Evolutionary conservation across 2,888 invertebrate species (phyloP), one percentile per base, ranked within the genome.

Genomic region (Leucoptera coffeella): DNA sequence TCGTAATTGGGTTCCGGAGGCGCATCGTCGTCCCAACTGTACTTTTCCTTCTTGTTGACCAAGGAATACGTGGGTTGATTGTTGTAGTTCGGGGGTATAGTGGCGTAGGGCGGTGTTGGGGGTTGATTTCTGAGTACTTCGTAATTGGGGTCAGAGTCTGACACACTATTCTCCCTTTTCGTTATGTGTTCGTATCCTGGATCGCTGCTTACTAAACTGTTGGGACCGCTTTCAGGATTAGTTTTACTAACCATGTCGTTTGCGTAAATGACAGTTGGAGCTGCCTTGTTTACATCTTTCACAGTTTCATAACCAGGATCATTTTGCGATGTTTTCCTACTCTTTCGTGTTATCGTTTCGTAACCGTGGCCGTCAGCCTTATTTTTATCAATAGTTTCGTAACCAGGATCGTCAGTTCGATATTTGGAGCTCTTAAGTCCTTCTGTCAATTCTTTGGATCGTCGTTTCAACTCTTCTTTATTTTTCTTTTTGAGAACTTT

Each of bases 401-500:
- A 65, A 3, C 69, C 73, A 6, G 72, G 67, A 35, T 74, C 73
- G 32, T 67, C 72, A 24, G 55, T 54, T 30, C 69, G 55, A 31
- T 43, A 55, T 32, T 61, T 64, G 2, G 47, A 38, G 1, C 40
- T 32, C 22, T 37, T 42, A 3, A 41, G 32, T 9, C 53, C 53
- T 17, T 41, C 41, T 2, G 49, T 36, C 10, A 46, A 41, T 3
- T 61, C 58, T 35, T 60, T 58, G 2, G 56, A 48, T 14, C 50
- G 50, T 30, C 58, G 36, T 7, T 40, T 34, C 8, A 46, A 28
- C 34, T 67, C 48, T 39, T 74, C 45, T 43, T 49, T 54, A 22
- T 38, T 62, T 58, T 80, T 82, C 48, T 78, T 82, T 47, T 86
- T 86, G 44, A 79, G 76, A 12, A 90, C 90, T 65, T 90, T 91